Base-by-base conservation (phyloP, 2,113 vertebrate genomes). In the Microcebus ravelobensis region DNA sequence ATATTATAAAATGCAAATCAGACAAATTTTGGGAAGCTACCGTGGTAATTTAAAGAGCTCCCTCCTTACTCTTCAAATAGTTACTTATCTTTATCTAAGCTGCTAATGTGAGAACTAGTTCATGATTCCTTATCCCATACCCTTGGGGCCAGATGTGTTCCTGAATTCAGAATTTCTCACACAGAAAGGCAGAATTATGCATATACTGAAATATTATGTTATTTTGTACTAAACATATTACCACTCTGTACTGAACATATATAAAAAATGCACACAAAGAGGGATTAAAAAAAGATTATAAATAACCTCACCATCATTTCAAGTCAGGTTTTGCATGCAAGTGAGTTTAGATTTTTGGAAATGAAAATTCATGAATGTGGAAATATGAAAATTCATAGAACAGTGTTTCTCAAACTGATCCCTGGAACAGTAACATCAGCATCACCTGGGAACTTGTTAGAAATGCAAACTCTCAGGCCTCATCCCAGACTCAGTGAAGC, bases 161-260 rank as follows among this genome's bases (percentile, higher is more conserved):
- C 68, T 70, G 45, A 94, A 79, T 85, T 71, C 83, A 96, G 59
- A 80, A 80, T 61, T 76, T 84, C 70, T 95, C 73, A 73, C 48
- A 52, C 59, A 87, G 80, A 90, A 76, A 67, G 39, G 74, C 20
- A 68, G n/a, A 79, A 79, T 48, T 48, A 48, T 55, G 20, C 50
- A 68, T n/a, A 74, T 5, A 29, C 20, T 93, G 52, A 67, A 48
- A 71, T 77, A 48, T 20, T n/a, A 6, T 8, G 34, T 61, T 59
- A 55, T 55, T 55, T 45, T 81, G 25, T 42, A 76, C 8, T 4
- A 25, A 76, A 39, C 17, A 80, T 6, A 55, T 3, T 17, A 55
- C 18, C 52, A 55, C 52, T 55, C 50, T 81, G n/a, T 36, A 76
- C 8, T 6, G 34, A 81, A 39, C 17, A 80, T 6, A 55, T 2